A percentile compares a stretch with the other conserved stretches of the same genome.
These are phyloP conservation scores for Scaptomyza caliginosa DNA, from an alignment of 2,888 invertebrate species.

Conservation along the genomic window DNA sequence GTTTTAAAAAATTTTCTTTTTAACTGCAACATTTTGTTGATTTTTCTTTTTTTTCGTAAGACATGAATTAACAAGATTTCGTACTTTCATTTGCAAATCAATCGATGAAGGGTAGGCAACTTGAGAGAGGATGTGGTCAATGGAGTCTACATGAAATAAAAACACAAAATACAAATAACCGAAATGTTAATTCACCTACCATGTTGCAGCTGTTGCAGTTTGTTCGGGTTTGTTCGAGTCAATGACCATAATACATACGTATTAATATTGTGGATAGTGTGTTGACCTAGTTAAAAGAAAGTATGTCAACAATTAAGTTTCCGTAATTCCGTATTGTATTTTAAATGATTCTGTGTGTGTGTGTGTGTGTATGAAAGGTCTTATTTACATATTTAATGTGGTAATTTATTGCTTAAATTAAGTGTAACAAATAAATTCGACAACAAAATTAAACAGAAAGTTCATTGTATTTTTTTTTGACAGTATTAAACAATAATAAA, in stretches of 20 bases:
- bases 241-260: neutral
- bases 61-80: conserved; percentile 62
- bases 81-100: conserved; percentile 48
- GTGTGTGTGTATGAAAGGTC: neutral
- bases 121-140: neutral
- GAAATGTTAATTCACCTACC: conserved; percentile 24
- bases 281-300: conserved; percentile 9
- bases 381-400: neutral
- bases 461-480: no score
- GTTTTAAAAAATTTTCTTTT: conserved; percentile 8
- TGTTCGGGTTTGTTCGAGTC: neutral
- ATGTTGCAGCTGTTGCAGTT: conserved; percentile 2
- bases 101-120: neutral
- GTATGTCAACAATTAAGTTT: neutral
- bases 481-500: no score
- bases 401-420: neutral
- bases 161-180: conserved; percentile 29
- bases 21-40: neutral
- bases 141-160: conserved; percentile 13
- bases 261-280: neutral
- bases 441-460: neutral
- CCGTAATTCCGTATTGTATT: neutral
- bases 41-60: conserved; percentile 6
- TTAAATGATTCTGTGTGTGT: neutral
- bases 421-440: conserved; percentile 1